Evolutionary conservation across 2,113 vertebrate species (phyloP).

Genomic region (Phrynocephalus versicolor): DNA sequence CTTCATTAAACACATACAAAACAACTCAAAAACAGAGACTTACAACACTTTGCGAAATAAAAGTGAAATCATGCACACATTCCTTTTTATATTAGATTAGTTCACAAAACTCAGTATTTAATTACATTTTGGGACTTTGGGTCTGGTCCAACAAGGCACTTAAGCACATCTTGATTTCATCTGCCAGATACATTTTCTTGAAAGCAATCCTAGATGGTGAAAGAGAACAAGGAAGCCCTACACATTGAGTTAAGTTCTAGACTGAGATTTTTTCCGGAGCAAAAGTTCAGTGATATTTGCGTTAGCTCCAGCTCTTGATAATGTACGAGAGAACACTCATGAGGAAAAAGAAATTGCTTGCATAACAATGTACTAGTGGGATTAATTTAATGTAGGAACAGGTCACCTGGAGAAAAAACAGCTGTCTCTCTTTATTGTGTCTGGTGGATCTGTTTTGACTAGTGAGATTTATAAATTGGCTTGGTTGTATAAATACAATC

Average conservation of each 20-base stretch:
- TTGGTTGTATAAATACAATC: neutral
- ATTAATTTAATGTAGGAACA: neutral
- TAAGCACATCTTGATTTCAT: constrained; percentile 21
- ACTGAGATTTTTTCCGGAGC: neutral
- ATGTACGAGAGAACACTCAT: neutral
- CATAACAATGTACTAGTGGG: neutral
- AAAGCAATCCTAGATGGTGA: constrained; percentile 11
- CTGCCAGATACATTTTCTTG: constrained; percentile 1
- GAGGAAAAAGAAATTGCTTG: neutral
- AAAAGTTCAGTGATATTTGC: constrained; percentile 9
- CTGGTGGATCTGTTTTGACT: constrained; percentile 10
- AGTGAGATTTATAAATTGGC: neutral
- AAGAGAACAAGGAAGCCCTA: neutral
- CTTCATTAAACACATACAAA: neutral
- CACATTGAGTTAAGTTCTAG: constrained; percentile 11
- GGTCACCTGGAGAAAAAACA: neutral
- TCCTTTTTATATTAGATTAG: neutral
- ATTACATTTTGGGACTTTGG: constrained; percentile 32
- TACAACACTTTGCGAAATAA: neutral
- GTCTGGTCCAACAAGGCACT: constrained; percentile 18
- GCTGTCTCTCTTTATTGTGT: neutral
- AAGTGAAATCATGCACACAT: constrained; percentile 10
- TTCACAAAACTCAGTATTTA: constrained; percentile 30
- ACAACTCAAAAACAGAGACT: neutral
- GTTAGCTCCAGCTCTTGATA: neutral